Percentiles rank a stretch among this genome's conserved stretches.
Evolutionary conservation across 2,797 vertebrate genomes (phyloP).

Genomic region (Numenius phaeopus): DNA sequence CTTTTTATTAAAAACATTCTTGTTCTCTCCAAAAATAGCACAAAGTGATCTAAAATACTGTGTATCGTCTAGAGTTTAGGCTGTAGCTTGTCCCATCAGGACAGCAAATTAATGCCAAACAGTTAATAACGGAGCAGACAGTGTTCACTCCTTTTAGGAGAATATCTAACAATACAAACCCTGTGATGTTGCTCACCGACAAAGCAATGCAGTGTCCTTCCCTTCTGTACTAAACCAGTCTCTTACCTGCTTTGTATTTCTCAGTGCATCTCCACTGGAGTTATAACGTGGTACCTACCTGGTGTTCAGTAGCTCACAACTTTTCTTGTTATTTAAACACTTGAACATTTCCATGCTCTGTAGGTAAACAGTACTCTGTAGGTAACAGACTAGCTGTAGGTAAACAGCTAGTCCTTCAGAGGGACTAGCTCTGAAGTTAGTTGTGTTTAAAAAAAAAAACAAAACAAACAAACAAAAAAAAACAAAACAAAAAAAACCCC

Average conservation of each 20-base stretch:
- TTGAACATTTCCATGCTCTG: not conserved
- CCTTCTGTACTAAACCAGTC: not conserved
- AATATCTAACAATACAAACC: not conserved
- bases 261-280: not conserved
- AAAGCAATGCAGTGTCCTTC: not conserved
- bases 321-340: not conserved
- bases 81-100: not conserved
- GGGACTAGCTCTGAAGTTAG: not conserved
- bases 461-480: not conserved
- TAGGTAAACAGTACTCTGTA: not conserved
- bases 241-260: not conserved
- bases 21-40: not conserved
- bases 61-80: rapidly evolving
- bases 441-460: not conserved
- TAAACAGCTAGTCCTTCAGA: too few species aligned
- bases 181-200: rapidly evolving
- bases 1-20: not conserved
- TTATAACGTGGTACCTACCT: rapidly evolving
- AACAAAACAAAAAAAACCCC: too few species aligned
- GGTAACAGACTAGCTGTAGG: too few species aligned
- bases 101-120: not conserved
- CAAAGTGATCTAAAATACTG: not conserved
- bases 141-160: not conserved
- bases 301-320: not conserved
- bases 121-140: not conserved